These are phyloP conservation scores for Archips xylosteana DNA, from an alignment of 2,888 invertebrate species.

Conservation along the genomic window DNA sequence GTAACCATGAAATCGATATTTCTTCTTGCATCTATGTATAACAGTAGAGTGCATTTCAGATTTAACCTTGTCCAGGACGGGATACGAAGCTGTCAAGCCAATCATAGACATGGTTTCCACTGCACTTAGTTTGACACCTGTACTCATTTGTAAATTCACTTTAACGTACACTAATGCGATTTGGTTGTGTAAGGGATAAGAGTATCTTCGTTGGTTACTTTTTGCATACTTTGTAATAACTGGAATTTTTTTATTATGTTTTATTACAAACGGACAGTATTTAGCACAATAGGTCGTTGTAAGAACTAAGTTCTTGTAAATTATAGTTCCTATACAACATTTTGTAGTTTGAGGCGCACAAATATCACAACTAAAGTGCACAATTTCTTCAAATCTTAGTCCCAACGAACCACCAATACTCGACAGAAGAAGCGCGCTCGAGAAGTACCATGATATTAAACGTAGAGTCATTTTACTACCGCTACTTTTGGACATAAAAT, in stretches of 20 bases:
- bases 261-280: slow-evolving; percentile 22
- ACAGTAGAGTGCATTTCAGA: slow-evolving; percentile 25
- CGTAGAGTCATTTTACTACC: slow-evolving; percentile 15
- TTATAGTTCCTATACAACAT: slow-evolving; percentile 33
- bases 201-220: not conserved
- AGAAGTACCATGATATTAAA: slow-evolving; percentile 13
- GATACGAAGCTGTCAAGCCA: slow-evolving; percentile 29
- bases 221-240: slow-evolving; percentile 22
- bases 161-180: slow-evolving; percentile 31
- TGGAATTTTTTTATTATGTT: slow-evolving; percentile 18
- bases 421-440: slow-evolving; percentile 4
- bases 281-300: slow-evolving; percentile 34
- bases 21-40: slow-evolving; percentile 18
- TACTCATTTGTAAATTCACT: slow-evolving; percentile 15
- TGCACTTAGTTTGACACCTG: slow-evolving; percentile 20
- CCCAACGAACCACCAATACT: not conserved
- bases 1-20: slow-evolving; percentile 3
- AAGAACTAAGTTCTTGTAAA: slow-evolving; percentile 28
- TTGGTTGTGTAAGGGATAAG: slow-evolving; percentile 14
- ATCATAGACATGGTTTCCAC: slow-evolving; percentile 6
- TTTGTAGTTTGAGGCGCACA: not conserved
- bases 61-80: slow-evolving; percentile 10
- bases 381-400: slow-evolving; percentile 29
- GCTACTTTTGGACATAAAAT: slow-evolving; percentile 14
- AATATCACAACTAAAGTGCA: slow-evolving; percentile 28